Base-by-base conservation (phyloP, 2,888 invertebrate species). In the Cyrtodaria siliqua region DNA sequence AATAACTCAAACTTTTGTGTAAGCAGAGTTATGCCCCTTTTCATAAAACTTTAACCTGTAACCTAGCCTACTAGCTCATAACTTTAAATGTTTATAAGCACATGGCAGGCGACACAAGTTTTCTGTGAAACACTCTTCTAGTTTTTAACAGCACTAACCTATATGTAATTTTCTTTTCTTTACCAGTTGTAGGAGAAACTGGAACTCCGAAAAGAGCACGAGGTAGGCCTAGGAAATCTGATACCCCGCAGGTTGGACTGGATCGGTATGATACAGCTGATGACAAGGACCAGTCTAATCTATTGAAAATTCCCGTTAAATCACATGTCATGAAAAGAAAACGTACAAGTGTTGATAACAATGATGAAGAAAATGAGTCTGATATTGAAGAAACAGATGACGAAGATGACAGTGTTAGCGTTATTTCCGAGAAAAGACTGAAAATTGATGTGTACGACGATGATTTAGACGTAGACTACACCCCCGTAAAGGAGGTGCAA, bases 381-480 rank as follows among this genome's bases (percentile, higher is more conserved):
- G 56, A 72, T 29, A 49, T 27, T 42, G 38, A 20, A n/a, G 24
- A 20, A 16, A 12, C 23, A 52, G 60, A 60, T n/a, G 49, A 47
- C 23, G 49, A 53, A 16, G 64, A 61, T 24, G 60, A 20, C 18
- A 42, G 40, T 1, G 55, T 66, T n/a, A 26, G 52, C 23, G 49
- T 53, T 33, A 6, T 16, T 9, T 16, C 20, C 6, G 44, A 44
- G n/a, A 16, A 20, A 20, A 44, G 20, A 20, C 4, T 44, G 20
- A 44, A 44, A 16, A 60, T 47, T 33, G 42, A 56, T 44, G 29
- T 26, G 14, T 38, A 53, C 40, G 40, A 62, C 50, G 53, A 68
- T 18, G 68, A 44, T 26, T 33, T 53, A 33, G 83, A 82, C 44
- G 61, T 60, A 38, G 82, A 85, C n/a, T 83, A 76, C 52, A 57